Evolutionary conservation across 2,113 vertebrate genomes (phyloP), one percentile per base, ranked within the genome.

Genomic region (Emydura subglobosa): DNA sequence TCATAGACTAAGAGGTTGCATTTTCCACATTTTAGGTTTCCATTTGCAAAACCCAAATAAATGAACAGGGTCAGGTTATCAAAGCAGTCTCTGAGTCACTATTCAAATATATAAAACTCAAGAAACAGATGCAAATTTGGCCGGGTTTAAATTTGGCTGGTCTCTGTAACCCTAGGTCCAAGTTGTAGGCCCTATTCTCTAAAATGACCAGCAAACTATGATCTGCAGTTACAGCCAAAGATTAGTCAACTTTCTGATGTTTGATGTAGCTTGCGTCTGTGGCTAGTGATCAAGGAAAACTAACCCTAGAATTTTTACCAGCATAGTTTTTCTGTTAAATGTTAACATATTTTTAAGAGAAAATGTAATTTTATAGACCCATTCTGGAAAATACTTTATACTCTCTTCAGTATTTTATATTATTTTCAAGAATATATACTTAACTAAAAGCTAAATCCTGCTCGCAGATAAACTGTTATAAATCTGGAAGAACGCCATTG

Each of bases 201-300:
- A 93, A 88, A 96, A 91, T 61, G 83, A 86, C 85, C 68, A 95
- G 27, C 47, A 94, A 29, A 76, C 42, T 92, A 10, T 87, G 83
- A 94, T 87, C 93, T 87, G 17, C 79, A 92, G 68, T 87, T 97
- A 79, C 57, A 90, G 87, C 34, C 50, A 84, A 94, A 51, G 74
- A 57, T 93, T 81, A 94, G 74, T 49, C 79, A 92, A 50, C 94
- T 95, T 79, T 89, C 5, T 82, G 39, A 29, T 29, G 3, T 88
- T 90, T 94, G 49, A 94, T 93, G 91, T 97, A 94, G 91, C n/a
- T 95, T 88, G 68, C 21, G 88, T 88, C 55, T 95, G 92, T 86
- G 89, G 86, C 68, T 84, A 85, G 59, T 89, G 88, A 83, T 79
- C 53, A 96, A 74, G 39, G 53, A 88, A 95, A 95, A 10, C 5